These are phyloP conservation scores for Marisa cornuarietis DNA, from an alignment of 1,140 invertebrate species.

Conservation along the genomic window DNA sequence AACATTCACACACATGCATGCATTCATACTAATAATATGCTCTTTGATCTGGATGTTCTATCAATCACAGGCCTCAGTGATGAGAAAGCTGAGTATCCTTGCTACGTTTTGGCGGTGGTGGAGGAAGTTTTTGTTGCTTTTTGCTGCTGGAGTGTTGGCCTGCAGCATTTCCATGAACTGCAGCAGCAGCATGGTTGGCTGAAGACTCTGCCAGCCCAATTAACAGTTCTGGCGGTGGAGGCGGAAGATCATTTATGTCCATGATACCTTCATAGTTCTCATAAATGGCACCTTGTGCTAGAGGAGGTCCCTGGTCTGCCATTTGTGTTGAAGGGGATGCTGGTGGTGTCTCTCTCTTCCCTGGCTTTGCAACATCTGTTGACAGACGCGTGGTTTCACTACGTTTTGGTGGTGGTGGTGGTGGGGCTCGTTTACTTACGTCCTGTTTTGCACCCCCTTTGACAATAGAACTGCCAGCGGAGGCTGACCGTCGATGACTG, in stretches of 20 bases:
- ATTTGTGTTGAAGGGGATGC: slow-evolving; percentile 25
- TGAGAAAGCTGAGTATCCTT: slow-evolving; percentile 51
- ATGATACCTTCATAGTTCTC: slow-evolving; percentile 58
- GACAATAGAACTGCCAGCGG: slow-evolving; percentile 26
- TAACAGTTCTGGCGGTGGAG: slow-evolving; percentile 59
- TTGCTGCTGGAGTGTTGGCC: slow-evolving; percentile 4
- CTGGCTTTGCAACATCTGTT: slow-evolving; percentile 15
- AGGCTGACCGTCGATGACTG: slow-evolving; percentile 34
- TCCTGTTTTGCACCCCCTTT: slow-evolving; percentile 23
- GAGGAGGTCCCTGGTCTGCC: slow-evolving; percentile 17
- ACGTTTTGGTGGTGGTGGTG: slow-evolving; percentile 59
- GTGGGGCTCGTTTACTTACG: slow-evolving; percentile 37
- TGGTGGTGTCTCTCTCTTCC: slow-evolving; percentile 5
- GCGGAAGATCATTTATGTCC: slow-evolving; percentile 59
- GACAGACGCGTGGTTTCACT: slow-evolving; percentile 58
- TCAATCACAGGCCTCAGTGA: slow-evolving; percentile 14
- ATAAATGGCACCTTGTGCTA: slow-evolving; percentile 43
- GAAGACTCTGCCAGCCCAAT: slow-evolving; percentile 41
- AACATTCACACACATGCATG: no score
- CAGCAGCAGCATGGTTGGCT: slow-evolving; percentile 15
- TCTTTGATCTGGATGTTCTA: no score
- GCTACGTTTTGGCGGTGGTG: slow-evolving; percentile 55
- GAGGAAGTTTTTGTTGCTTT: slow-evolving; percentile 50
- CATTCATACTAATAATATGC: no score
- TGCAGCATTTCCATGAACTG: slow-evolving; percentile 14